Conservation (phyloP, 2,888 invertebrate species). For the Sinhomidia bicolor region DNA sequence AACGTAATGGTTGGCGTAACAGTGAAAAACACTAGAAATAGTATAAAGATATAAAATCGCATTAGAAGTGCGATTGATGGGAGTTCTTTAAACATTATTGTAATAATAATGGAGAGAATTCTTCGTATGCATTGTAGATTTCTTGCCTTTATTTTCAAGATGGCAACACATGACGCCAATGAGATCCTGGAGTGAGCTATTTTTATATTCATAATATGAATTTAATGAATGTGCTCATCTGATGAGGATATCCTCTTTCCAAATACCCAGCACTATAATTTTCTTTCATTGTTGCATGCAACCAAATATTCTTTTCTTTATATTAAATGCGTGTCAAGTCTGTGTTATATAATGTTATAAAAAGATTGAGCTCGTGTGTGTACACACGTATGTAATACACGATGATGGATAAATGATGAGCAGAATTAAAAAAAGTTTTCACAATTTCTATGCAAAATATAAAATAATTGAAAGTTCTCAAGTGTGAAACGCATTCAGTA, state of each 20-base stretch:
- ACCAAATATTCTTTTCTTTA: too few relatives aligned
- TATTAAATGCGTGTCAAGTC: not conserved
- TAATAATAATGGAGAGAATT: too few relatives aligned
- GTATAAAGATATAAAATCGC: too few relatives aligned
- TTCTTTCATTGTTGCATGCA: not conserved
- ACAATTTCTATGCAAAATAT: too few relatives aligned
- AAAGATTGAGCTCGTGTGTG: too few relatives aligned
- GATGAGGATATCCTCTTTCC: slow-evolving; percentile 54
- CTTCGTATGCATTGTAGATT: not conserved
- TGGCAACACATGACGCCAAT: not conserved
- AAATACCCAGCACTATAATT: not conserved
- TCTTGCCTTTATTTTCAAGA: too few relatives aligned
- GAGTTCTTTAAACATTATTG: not conserved
- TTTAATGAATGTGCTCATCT: slow-evolving; percentile 9
- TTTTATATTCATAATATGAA: not conserved
- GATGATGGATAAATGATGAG: not conserved
- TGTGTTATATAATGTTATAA: too few relatives aligned
- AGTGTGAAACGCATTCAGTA: too few relatives aligned
- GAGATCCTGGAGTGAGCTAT: slow-evolving; percentile 28
- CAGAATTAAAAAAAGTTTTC: too few relatives aligned
- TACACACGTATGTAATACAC: too few relatives aligned
- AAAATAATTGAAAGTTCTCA: too few relatives aligned
- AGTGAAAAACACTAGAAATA: too few relatives aligned
- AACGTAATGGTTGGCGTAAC: not conserved
- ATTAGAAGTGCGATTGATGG: not conserved